Evolutionary conservation across 2,113 vertebrate genomes (phyloP).

Genomic region (Turnix velox): DNA sequence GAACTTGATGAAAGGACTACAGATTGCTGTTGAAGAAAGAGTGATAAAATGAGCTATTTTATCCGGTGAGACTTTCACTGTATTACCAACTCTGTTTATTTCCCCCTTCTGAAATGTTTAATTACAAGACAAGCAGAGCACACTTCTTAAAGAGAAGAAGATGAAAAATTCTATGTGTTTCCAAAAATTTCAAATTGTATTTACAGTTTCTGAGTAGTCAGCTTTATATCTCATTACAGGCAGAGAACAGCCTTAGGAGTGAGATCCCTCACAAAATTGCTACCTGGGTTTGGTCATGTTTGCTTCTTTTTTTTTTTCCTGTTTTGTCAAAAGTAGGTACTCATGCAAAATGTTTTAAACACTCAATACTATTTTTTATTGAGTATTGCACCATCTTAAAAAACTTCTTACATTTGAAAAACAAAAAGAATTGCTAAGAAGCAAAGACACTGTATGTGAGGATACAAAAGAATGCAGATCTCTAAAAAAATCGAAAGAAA

Average conservation of each 20-base stretch:
- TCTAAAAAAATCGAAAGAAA: not conserved
- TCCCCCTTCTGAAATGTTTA: not conserved
- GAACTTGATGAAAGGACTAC: conserved; percentile 1
- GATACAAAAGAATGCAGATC: not conserved
- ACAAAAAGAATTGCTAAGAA: not conserved
- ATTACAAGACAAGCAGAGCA: not conserved
- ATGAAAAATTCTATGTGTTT: not conserved
- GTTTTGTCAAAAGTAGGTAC: not conserved
- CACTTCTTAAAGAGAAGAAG: not conserved
- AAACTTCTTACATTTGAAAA: not conserved
- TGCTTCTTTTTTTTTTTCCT: not conserved
- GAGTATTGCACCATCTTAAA: not conserved
- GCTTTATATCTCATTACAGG: not conserved
- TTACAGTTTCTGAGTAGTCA: not conserved
- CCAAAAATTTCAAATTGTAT: not conserved
- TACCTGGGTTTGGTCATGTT: not conserved
- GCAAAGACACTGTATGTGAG: not conserved
- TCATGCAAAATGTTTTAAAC: not conserved
- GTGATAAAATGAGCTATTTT: not conserved
- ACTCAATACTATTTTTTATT: not conserved
- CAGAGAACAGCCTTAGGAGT: not conserved
- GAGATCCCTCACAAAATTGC: not conserved
- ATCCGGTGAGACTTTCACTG: not conserved
- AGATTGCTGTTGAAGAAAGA: not conserved
- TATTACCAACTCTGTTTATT: not conserved